Conservation (phyloP, 2,113 vertebrate species). For the Ctenomys sociabilis region DNA sequence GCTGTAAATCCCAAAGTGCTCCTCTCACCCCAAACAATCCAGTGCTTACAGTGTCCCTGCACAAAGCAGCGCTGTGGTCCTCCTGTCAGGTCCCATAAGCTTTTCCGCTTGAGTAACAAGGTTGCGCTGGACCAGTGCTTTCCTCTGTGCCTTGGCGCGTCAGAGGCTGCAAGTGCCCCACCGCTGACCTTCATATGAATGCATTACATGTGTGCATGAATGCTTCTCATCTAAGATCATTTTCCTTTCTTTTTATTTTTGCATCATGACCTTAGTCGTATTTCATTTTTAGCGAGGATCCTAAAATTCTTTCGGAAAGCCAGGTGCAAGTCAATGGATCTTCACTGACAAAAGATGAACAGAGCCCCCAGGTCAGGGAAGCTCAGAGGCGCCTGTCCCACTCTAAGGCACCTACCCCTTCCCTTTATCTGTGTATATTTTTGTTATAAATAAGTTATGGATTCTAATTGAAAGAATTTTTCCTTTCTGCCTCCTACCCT, state of each 20-base stretch:
- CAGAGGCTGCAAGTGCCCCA: not conserved
- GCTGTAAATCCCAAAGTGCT: not conserved
- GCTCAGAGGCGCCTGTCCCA: not conserved
- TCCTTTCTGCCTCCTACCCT: not conserved
- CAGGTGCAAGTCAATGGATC: not conserved
- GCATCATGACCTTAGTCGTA: not conserved
- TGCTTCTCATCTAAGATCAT: not conserved
- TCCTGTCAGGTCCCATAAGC: not conserved
- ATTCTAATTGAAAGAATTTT: not conserved
- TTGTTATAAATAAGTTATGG: not conserved
- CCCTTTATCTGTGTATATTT: not conserved
- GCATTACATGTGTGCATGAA: not conserved
- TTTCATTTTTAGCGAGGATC: not conserved
- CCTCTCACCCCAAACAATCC: not conserved
- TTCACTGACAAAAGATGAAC: not conserved
- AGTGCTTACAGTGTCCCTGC: not conserved
- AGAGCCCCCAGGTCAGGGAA: not conserved
- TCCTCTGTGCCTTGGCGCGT: not conserved
- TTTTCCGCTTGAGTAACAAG: not conserved
- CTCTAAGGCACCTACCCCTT: not conserved
- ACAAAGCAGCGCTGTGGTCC: not conserved
- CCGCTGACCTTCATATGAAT: not conserved
- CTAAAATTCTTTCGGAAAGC: not conserved
- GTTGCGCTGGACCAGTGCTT: not conserved
- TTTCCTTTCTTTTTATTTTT: not conserved